Percentiles rank a stretch among this genome's conserved stretches.
phyloP scores from a whole-genome alignment of 2,797 vertebrate species.

The Austrolebias charrua region DNA sequence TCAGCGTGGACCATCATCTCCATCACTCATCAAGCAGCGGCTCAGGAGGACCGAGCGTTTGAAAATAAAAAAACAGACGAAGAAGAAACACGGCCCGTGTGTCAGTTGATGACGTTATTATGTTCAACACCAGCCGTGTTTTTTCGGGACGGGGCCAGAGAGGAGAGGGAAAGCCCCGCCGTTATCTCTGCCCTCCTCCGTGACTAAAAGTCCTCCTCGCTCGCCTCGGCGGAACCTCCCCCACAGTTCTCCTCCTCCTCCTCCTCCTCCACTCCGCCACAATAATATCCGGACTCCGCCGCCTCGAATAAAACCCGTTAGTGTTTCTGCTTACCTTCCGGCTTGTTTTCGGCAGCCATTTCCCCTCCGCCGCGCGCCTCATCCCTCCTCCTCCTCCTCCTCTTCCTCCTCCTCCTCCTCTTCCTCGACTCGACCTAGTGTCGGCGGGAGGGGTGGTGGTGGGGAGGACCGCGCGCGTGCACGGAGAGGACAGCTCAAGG shows the following conservation, averaged over 20 bases:
- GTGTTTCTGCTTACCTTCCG: conserved; percentile 89
- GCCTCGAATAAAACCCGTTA: conserved; percentile 70
- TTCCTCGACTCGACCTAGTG: conserved; percentile 89
- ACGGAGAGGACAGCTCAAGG: conserved; percentile 85
- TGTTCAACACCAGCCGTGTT: conserved; percentile 77
- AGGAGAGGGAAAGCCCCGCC: conserved; percentile 62
- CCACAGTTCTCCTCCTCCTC: background rate
- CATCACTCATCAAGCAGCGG: conserved; percentile 46
- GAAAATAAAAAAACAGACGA: background rate
- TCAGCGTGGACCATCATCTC: conserved; percentile 70
- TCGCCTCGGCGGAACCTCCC: conserved; percentile 46
- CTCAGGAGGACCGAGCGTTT: conserved; percentile 31
- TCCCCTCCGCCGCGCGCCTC: conserved; percentile 95
- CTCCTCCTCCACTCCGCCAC: background rate
- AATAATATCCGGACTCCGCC: conserved; percentile 39
- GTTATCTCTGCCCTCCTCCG: conserved; percentile 45
- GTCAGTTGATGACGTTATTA: conserved; percentile 54
- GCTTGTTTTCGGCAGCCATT: conserved; percentile 99
- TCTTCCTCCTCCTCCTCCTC: conserved; percentile 83
- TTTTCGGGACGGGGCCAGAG: conserved; percentile 65
- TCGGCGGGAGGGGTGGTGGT: conserved; percentile 58
- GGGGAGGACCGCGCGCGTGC: conserved; percentile 83
- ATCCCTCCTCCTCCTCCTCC: conserved; percentile 82
- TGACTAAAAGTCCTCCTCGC: conserved; percentile 28
- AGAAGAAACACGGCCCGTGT: background rate